Conservation (phyloP, 2,113 vertebrate genomes). For the Mobula hypostoma region DNA sequence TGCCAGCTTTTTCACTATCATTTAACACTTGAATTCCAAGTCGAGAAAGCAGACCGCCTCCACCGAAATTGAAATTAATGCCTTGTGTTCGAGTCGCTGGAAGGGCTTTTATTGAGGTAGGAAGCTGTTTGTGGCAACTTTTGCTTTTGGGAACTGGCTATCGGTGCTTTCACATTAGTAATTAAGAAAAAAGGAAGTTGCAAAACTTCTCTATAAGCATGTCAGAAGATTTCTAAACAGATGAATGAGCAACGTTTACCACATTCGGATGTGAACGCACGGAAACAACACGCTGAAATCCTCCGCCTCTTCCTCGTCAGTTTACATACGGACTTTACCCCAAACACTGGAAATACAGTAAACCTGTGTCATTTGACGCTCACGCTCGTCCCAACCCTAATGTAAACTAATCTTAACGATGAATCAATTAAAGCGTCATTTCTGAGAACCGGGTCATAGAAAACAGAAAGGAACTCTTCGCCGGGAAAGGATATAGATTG, state of each 20-base stretch:
- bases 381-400: neutral
- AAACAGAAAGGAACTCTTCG: neutral
- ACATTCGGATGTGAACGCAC: no score
- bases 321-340: neutral
- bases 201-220: neutral
- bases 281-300: neutral
- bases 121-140: no score
- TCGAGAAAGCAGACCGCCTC: no score
- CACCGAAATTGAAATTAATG: no score
- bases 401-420: neutral
- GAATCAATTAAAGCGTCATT: neutral
- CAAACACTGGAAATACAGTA: neutral
- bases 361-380: neutral
- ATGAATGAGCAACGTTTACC: neutral
- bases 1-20: no score
- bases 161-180: neutral
- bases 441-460: neutral
- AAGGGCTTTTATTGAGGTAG: no score
- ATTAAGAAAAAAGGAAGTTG: neutral
- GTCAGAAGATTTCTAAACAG: neutral
- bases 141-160: no score
- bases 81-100: neutral
- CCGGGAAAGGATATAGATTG: constrained; percentile 38
- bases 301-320: neutral
- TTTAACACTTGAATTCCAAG: no score